These are phyloP conservation scores for Styela plicata DNA, from an alignment of 23 tunicate genomes.

Conservation along the genomic window DNA sequence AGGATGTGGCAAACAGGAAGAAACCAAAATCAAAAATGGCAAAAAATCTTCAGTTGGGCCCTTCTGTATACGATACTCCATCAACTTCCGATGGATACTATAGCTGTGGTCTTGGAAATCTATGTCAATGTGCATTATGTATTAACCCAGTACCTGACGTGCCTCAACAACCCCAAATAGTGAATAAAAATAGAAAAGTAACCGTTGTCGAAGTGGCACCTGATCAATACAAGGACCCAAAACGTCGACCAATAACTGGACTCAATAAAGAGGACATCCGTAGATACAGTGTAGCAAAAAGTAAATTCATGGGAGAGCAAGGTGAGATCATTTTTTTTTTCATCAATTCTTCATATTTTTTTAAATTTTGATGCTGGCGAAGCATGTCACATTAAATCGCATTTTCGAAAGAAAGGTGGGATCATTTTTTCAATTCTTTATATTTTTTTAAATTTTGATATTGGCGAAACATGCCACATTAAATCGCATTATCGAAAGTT, in stretches of 20 bases:
- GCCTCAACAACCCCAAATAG: neutral
- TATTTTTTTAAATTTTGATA: too few relatives aligned
- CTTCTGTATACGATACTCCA: neutral
- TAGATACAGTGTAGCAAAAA: neutral
- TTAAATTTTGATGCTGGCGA: too few relatives aligned
- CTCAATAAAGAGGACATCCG: neutral
- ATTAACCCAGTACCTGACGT: constrained; percentile 36
- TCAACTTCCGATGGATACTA: neutral
- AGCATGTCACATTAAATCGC: too few relatives aligned
- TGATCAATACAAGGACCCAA: neutral
- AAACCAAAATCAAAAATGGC: neutral
- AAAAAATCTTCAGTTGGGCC: neutral
- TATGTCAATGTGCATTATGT: constrained; percentile 80
- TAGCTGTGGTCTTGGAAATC: constrained; percentile 71
- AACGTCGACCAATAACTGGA: neutral
- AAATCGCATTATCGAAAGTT: too few relatives aligned
- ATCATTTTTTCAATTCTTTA: too few relatives aligned
- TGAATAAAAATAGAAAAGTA: neutral
- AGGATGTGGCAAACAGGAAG: neutral
- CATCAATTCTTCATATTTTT: too few relatives aligned
- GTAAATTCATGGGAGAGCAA: neutral
- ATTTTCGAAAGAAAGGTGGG: too few relatives aligned
- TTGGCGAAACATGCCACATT: too few relatives aligned
- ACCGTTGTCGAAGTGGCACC: neutral
- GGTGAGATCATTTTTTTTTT: neutral